Base-by-base conservation (phyloP, 2,113 vertebrate genomes). In the Calidris pygmaea region DNA sequence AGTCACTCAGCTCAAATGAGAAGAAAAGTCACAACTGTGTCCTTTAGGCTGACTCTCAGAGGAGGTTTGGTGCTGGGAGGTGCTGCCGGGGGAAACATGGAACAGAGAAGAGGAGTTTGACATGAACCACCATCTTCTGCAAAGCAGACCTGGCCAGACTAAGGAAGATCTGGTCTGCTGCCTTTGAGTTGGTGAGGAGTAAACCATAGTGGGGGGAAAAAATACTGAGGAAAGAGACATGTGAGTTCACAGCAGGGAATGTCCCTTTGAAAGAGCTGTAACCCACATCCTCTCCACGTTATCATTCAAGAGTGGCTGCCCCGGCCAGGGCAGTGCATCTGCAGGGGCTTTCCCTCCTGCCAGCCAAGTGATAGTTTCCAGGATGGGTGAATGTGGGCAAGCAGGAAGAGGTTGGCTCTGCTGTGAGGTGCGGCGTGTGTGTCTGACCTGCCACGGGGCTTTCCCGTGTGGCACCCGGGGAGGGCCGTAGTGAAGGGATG, bases 361-460 rank as follows among this genome's bases (percentile, higher is more conserved):
- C 63, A 76, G 58, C 5, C 27, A n/a, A 50, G 30, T 14, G 39
- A 47, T 53, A 37, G 35, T 90, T 92, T 90, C 83, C n/a, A 20
- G 4, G 35, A n/a, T 32, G 60, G 83, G 55, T 7, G 29, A 76
- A 74, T 22, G 21, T 16, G 56, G 70, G 52, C 47, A 74, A 66
- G 39, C 23, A 71, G 83, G 34, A 52, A 3, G 20, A 68, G n/a
- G 59, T 13, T 1, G 8, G 27, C 32, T 60, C 45, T 47, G 55
- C 35, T 39, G 7, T 6, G 50, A 66, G 20, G 9, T 63, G n/a
- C 45, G 59, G 32, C 1, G 0, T 45, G 41, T 47, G 19, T 5
- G 1, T 62, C 34, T 83, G 35, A 56, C 32, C 48, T 1, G 3
- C 24, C 3, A 1, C 1, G 6, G 74, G 67, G 32, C 68, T 74